These are phyloP conservation scores for Chaetura pelagica DNA, from an alignment of 2,113 vertebrate species.

Conservation along the genomic window DNA sequence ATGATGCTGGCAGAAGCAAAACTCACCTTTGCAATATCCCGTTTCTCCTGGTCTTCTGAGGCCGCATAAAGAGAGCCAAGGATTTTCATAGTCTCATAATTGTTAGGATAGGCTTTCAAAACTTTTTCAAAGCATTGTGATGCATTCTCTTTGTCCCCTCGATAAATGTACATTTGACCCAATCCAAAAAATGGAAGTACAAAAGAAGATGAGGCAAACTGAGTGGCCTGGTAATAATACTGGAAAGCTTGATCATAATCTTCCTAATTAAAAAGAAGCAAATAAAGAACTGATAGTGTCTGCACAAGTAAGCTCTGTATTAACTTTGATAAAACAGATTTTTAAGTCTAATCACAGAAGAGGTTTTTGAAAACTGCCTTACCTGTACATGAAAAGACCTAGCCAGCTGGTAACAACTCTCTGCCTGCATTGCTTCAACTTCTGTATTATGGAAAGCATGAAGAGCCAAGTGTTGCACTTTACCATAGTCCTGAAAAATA, in stretches of 20 bases:
- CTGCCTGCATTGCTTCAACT: slow-evolving; percentile 98
- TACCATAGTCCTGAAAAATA: slow-evolving; percentile 91
- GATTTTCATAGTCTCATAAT: slow-evolving; percentile 99
- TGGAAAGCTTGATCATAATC: slow-evolving; percentile 99
- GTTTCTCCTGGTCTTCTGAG: slow-evolving; percentile 97
- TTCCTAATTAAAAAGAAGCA: slow-evolving; percentile 78
- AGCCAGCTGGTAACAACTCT: slow-evolving; percentile 97
- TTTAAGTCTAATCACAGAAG: not conserved
- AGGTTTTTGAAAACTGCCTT: not conserved
- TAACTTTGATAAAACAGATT: not conserved
- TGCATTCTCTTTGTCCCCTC: slow-evolving; percentile 97
- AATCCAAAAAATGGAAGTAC: slow-evolving; percentile 97
- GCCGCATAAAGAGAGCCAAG: slow-evolving; percentile 97
- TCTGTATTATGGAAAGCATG: slow-evolving; percentile 99
- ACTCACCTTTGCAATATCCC: slow-evolving; percentile 93
- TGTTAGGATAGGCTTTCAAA: slow-evolving; percentile 97
- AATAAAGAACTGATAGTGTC: not conserved
- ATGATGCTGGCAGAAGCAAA: not conserved
- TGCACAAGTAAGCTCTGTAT: not conserved
- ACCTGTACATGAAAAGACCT: slow-evolving; percentile 98
- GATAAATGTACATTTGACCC: slow-evolving; percentile 99
- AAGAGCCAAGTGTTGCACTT: slow-evolving; percentile 97
- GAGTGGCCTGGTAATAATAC: slow-evolving; percentile 99
- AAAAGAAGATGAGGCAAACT: slow-evolving; percentile 97
- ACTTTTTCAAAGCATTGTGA: slow-evolving; percentile 99